Evolutionary conservation across 2,888 invertebrate species (phyloP), one percentile per base, ranked within the genome.

Genomic region (Philhelius pedissequus): DNA sequence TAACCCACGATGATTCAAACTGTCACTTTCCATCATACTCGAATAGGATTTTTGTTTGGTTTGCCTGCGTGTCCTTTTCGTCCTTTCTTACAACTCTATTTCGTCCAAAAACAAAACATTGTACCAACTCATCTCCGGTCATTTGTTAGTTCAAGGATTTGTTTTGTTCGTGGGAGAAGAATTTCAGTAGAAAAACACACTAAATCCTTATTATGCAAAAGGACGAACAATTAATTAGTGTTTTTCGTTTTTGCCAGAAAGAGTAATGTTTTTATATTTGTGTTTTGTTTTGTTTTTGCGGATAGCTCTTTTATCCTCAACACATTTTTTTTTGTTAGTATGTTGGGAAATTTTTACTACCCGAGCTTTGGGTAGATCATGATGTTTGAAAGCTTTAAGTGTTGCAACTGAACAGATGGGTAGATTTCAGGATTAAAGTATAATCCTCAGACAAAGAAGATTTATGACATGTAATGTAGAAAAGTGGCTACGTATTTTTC

Each of bases 1-100:
- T 45, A 62, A 20, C 64, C 64, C 32, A 45, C 64, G 11, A 45
- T 64, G 45, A 48, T 48, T 64, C 64, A 64, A 64, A 64, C 64
- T 64, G 64, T 64, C 64, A 48, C n/a, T 48, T 62, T 64, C 15
- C n/a, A 64, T 48, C 30, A 32, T 22, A 32, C 48, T 48, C 7
- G 25, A 48, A 48, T n/a, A 9, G 11, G 18, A 11, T 25, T 30
- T 43, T 62, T 43, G 40, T 62, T 43, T n/a, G n/a, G 0, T 30
- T 35, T 22, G 9, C 22, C 18, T 30, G 0, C 7, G 18, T 64
- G 30, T 64, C 7, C 20, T 35, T 48, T 48, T n/a, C 5, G 13
- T 48, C 18, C 18, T 45, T 9, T 15, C 2, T 5, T 22, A 38
- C 20, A 20, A 56, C 35, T 56, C 20, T 56, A 43, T 43, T 8